Conservation (phyloP, 2,888 invertebrate species). For the Lissocephala sabroskyi region DNA sequence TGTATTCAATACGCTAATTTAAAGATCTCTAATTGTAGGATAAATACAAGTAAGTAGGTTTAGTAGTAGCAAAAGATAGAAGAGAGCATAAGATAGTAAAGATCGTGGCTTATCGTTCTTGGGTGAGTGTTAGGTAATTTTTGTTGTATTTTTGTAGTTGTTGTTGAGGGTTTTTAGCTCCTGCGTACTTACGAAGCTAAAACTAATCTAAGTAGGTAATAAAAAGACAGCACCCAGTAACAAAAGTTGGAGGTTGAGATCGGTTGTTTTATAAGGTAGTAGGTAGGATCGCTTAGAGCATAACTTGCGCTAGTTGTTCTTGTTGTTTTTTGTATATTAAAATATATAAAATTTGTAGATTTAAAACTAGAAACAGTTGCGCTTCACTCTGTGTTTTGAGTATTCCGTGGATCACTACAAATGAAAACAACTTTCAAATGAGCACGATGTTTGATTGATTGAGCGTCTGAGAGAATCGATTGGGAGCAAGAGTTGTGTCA, state of each 20-base stretch:
- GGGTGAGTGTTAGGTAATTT: slow-evolving; percentile 12
- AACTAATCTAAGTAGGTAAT: slow-evolving; percentile 35
- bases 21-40: slow-evolving; percentile 22
- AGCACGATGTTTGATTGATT: too few species aligned
- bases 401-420: too few species aligned
- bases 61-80: slow-evolving; percentile 20
- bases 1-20: slow-evolving; percentile 21
- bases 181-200: slow-evolving; percentile 51
- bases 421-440: slow-evolving; percentile 1
- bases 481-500: too few species aligned
- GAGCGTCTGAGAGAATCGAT: too few species aligned
- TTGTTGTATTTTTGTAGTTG: slow-evolving; percentile 5
- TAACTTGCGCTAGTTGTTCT: slow-evolving; percentile 39
- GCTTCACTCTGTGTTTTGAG: too few species aligned
- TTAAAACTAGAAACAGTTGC: too few species aligned
- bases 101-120: not conserved
- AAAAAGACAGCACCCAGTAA: slow-evolving; percentile 39
- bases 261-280: slow-evolving; percentile 1
- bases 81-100: not conserved
- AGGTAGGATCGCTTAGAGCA: slow-evolving; percentile 37
- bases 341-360: too few species aligned
- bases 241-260: slow-evolving; percentile 16
- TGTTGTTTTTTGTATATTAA: too few species aligned
- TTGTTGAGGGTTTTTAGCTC: slow-evolving; percentile 31
- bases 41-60: slow-evolving; percentile 40